Base-by-base conservation (phyloP, 2,113 vertebrate genomes). In the Gymnobelideus leadbeateri region DNA sequence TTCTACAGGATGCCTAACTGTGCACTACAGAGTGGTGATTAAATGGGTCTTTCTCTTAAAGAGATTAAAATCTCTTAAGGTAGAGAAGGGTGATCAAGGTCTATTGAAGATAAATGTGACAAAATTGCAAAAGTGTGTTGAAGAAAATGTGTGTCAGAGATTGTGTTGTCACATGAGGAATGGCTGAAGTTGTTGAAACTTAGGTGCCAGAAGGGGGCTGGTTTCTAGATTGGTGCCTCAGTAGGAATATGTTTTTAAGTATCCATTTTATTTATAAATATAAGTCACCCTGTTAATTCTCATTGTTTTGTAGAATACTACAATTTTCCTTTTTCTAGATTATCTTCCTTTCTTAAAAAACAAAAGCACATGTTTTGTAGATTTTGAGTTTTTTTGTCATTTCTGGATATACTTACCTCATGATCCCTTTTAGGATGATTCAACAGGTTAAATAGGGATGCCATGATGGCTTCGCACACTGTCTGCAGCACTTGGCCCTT, bases 11-110 rank as follows among this genome's bases (percentile, higher is more conserved):
- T 14, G 51, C 31, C 51, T 51, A 26, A 53, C 51, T 61, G 12
- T n/a, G 1, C 84, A 4, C 47, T 49, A 61, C 37, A 92, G 28
- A 61, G 47, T 28, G 61, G 24, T 57, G 51, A 50, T 46, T 52
- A 52, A 28, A n/a, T 28, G 57, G 21, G 8, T 2, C 52, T 43
- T 90, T 94, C 31, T 43, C 90, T 92, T 91, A 46, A 51, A 26
- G 53, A 84, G 51, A 94, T 96, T 96, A 90, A 77, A n/a, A 77
- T 77, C 68, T 77, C 37, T n/a, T n/a, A 77, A 19, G 5, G 68
- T 77, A n/a, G 68, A 0, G 0, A n/a, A n/a, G 68, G 14, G 16
- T 77, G 31, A n/a, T n/a, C 37, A 77, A 77, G 5, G 2, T 77
- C 14, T 19, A 6, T 77, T 77, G 37, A 77, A 77, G 37, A 77